Percentiles rank a stretch among this genome's conserved stretches.
phyloP scores from a whole-genome alignment of 2,888 invertebrate genomes.

The Acutogordius australiensis region DNA sequence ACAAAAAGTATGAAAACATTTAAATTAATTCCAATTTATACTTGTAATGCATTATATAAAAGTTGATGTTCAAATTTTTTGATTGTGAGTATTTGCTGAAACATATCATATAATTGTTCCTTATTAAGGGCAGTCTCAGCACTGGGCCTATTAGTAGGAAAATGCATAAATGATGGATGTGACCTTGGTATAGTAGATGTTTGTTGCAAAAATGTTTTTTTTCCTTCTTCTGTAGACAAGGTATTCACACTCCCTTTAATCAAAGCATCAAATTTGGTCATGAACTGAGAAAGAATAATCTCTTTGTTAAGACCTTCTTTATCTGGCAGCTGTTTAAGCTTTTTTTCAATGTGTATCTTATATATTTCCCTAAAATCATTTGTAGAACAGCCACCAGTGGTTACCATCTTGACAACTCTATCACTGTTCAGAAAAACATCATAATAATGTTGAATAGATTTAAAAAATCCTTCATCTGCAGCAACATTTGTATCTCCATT shows the following conservation, averaged over 20 bases:
- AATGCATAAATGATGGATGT: background rate
- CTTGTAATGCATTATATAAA: conserved; percentile 83
- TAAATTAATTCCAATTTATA: conserved; percentile 20
- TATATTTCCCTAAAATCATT: conserved; percentile 81
- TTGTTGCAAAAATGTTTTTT: conserved; percentile 13
- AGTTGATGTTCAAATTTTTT: conserved; percentile 99
- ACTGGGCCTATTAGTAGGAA: background rate
- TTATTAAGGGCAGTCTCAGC: conserved; percentile 67
- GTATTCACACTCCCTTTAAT: conserved; percentile 25
- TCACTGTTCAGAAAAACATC: conserved; percentile 90
- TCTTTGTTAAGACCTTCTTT: conserved; percentile 97
- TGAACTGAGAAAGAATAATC: conserved; percentile 90
- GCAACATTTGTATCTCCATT: conserved; percentile 98
- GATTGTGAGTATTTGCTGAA: conserved; percentile 84
- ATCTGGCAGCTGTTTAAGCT: conserved; percentile 73
- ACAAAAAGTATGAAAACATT: no score
- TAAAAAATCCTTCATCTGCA: conserved; percentile 57
- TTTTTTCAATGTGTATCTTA: conserved; percentile 86
- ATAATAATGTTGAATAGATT: conserved; percentile 66
- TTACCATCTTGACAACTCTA: conserved; percentile 74
- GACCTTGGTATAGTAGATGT: background rate
- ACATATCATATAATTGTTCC: conserved; percentile 98
- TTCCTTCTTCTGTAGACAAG: background rate
- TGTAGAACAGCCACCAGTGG: conserved; percentile 83
- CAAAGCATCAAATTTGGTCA: conserved; percentile 96